Evolutionary conservation across 1,140 invertebrate genomes (phyloP).

Genomic region (Zophobas morio): DNA sequence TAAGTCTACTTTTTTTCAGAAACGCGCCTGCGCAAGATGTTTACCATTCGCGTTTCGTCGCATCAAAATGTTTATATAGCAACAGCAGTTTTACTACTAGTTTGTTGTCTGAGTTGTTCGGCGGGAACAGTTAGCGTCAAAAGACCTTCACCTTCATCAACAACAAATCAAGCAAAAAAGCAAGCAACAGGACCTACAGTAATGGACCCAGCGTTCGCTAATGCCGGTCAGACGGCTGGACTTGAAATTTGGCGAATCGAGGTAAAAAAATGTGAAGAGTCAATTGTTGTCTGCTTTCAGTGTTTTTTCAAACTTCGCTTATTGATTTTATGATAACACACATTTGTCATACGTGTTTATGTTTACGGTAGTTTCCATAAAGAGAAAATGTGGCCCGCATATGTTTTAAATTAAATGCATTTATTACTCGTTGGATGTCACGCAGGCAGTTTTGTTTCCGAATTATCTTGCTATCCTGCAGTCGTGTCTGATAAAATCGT

Average conservation of each 20-base stretch:
- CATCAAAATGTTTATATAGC: slow-evolving; percentile 42
- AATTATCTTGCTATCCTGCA: slow-evolving; percentile 40
- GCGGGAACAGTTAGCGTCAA: slow-evolving; percentile 30
- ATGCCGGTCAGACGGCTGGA: slow-evolving; percentile 75
- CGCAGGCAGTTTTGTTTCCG: neutral
- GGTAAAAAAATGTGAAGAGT: slow-evolving; percentile 66
- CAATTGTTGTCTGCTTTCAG: slow-evolving; percentile 1
- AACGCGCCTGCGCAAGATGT: slow-evolving; percentile 19
- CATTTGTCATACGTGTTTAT: too few relatives aligned
- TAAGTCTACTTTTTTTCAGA: slow-evolving; percentile 1
- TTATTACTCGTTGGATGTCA: too few relatives aligned
- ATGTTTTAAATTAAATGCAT: too few relatives aligned
- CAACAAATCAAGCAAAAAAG: slow-evolving; percentile 27
- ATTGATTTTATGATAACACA: slow-evolving; percentile 26
- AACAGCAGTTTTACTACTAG: slow-evolving; percentile 36
- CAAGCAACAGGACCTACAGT: slow-evolving; percentile 49
- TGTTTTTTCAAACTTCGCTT: neutral
- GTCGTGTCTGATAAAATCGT: neutral
- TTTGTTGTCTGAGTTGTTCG: slow-evolving; percentile 44
- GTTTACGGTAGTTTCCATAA: too few relatives aligned
- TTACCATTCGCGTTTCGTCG: slow-evolving; percentile 13
- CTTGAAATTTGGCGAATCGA: slow-evolving; percentile 80
- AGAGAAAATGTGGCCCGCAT: too few relatives aligned
- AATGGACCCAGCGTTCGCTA: slow-evolving; percentile 75
- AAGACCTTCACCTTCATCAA: slow-evolving; percentile 21